These are phyloP conservation scores for Gymnoscopelus microlampas DNA, from an alignment of 2,797 vertebrate species.

Conservation along the genomic window DNA sequence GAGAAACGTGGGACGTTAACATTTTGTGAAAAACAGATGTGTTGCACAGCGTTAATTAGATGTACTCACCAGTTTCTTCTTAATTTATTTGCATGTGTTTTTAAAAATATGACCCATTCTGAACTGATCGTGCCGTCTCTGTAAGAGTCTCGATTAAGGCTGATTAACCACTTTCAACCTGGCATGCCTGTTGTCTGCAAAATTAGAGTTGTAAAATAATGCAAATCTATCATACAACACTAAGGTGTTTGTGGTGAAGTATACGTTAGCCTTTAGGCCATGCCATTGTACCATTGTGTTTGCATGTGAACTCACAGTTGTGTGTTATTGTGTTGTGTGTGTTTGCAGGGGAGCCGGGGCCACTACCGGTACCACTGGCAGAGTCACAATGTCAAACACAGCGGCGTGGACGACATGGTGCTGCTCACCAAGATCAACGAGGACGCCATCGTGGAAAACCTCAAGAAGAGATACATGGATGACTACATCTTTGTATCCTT, in stretches of 20 bases:
- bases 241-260: neutral
- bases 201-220: no score
- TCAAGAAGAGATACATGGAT: constrained; percentile 98
- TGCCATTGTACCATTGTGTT: constrained; percentile 43
- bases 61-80: constrained; percentile 22
- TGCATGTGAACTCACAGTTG: constrained; percentile 41
- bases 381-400: constrained; percentile 98
- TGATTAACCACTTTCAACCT: no score
- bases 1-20: neutral
- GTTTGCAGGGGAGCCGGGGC: constrained; percentile 94
- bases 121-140: no score
- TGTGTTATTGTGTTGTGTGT: constrained; percentile 53
- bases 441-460: constrained; percentile 96
- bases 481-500: constrained; percentile 99
- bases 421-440: constrained; percentile 96
- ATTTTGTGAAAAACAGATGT: no score
- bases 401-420: constrained; percentile 97
- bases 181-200: no score
- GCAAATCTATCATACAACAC: no score
- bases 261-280: neutral
- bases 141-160: no score
- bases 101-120: no score
- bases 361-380: constrained; percentile 98
- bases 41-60: constrained; percentile 25
- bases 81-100: no score